A percentile compares a stretch with the other conserved stretches of the same genome.
These are phyloP conservation scores for Pseudobourletiella spinata DNA, from an alignment of 1,140 invertebrate genomes.

Conservation along the genomic window DNA sequence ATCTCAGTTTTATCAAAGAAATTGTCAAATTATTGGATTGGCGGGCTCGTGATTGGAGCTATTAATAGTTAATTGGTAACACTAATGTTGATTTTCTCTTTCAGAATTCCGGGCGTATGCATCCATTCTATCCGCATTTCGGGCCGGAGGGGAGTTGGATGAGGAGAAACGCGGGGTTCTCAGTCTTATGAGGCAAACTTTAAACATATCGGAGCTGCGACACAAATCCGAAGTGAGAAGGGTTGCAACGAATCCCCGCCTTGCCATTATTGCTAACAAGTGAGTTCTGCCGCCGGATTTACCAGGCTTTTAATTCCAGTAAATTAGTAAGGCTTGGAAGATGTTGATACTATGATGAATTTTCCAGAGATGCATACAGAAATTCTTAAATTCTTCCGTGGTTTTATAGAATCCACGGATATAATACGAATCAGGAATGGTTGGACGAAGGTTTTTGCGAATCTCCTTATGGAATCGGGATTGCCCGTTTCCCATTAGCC, in stretches of 20 bases:
- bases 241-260: slow-evolving; percentile 13
- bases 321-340: no score
- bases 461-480: not conserved
- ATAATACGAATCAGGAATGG: slow-evolving; percentile 5
- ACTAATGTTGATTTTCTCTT: not conserved
- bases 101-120: slow-evolving; percentile 25
- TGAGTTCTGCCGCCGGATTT: no score
- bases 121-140: slow-evolving; percentile 14
- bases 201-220: slow-evolving; percentile 16
- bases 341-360: no score
- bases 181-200: slow-evolving; percentile 8
- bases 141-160: slow-evolving; percentile 20
- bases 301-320: no score
- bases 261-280: slow-evolving; percentile 16
- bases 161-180: slow-evolving; percentile 11
- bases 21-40: not conserved
- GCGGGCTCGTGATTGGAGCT: not conserved
- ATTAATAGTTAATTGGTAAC: not conserved
- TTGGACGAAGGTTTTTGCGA: slow-evolving; percentile 4
- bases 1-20: not conserved
- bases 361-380: no score
- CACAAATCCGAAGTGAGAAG: slow-evolving; percentile 25
- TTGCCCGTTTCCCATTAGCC: not conserved
- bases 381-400: no score
- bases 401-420: not conserved